Conservation (phyloP, 2,888 invertebrate genomes). For the Tachystola acroxantha region DNA sequence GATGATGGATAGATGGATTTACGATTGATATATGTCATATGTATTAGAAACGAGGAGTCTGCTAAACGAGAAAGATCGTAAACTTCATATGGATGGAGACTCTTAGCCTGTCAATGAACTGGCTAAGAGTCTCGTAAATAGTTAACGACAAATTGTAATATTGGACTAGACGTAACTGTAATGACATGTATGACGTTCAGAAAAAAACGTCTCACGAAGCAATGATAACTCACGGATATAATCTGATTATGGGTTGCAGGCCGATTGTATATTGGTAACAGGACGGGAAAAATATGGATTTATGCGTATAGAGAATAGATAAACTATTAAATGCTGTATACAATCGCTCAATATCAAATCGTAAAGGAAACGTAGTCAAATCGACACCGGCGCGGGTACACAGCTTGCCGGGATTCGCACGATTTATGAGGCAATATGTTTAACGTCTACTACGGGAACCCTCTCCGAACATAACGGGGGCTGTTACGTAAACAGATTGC, state of each 20-base stretch:
- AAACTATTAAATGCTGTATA: constrained; percentile 31
- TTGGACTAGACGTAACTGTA: too few species aligned
- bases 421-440: constrained; percentile 79
- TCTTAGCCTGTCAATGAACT: too few species aligned
- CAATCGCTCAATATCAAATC: constrained; percentile 62
- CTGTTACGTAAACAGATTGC: constrained; percentile 78
- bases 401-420: constrained; percentile 69
- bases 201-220: too few species aligned
- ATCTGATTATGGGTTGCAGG: too few species aligned
- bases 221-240: too few species aligned
- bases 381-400: constrained; percentile 67
- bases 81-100: too few species aligned
- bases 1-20: constrained; percentile 2
- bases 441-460: constrained; percentile 75
- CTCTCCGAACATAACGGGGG: constrained; percentile 73
- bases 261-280: too few species aligned
- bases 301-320: constrained; percentile 14
- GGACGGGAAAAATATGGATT: constrained; percentile 7
- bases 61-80: too few species aligned
- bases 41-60: too few species aligned
- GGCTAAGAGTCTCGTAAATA: too few species aligned
- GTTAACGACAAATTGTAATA: too few species aligned
- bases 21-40: constrained; percentile 3
- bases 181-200: too few species aligned
- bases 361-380: constrained; percentile 73